phyloP scores from a whole-genome alignment of 2,888 invertebrate genomes.

The Desoria tigrina region DNA sequence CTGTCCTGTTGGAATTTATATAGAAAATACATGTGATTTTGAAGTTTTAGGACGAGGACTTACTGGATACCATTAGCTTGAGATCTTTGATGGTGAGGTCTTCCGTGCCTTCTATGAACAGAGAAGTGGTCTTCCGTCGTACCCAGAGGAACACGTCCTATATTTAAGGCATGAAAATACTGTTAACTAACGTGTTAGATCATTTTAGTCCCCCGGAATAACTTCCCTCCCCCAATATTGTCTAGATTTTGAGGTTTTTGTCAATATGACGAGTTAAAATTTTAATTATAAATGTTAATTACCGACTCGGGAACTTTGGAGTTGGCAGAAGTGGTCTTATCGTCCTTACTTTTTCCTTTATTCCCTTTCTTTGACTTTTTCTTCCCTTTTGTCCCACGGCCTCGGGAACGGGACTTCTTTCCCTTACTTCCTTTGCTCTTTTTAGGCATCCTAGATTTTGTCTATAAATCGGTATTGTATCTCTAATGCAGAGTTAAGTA shows the following conservation, averaged over 20 bases:
- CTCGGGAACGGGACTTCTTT: slow-evolving; percentile 20
- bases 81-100: slow-evolving; percentile 28
- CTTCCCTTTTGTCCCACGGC: slow-evolving; percentile 14
- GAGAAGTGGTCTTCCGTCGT: slow-evolving; percentile 27
- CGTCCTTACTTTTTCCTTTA: slow-evolving; percentile 7
- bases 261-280: background rate
- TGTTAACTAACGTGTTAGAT: background rate
- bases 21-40: too few species aligned
- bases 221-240: too few species aligned
- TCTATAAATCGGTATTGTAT: too few species aligned
- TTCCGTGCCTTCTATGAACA: slow-evolving; percentile 29
- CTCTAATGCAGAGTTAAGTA: too few species aligned
- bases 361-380: slow-evolving; percentile 21
- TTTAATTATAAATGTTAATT: background rate
- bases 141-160: slow-evolving; percentile 33
- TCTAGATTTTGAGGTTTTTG: too few species aligned
- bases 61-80: slow-evolving; percentile 27
- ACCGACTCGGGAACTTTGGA: background rate
- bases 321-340: background rate
- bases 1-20: too few species aligned
- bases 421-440: slow-evolving; percentile 19
- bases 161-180: background rate
- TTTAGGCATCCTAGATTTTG: too few species aligned
- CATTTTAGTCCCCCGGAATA: background rate
- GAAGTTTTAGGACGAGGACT: too few species aligned